Evolutionary conservation across 2,888 invertebrate species (phyloP).

Genomic region (Cephus pulcher): DNA sequence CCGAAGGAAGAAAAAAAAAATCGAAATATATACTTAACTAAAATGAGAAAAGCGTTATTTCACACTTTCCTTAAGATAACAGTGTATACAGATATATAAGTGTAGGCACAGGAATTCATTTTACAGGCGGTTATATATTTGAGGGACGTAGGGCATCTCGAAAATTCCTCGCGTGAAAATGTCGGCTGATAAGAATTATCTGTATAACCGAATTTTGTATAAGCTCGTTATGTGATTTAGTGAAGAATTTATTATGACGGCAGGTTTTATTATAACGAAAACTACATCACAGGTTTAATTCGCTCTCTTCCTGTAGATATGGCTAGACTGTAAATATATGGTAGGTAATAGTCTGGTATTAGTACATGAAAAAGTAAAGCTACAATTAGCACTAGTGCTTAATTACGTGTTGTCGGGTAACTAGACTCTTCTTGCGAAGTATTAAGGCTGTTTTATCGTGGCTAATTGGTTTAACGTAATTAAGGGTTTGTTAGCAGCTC

Average conservation of each 20-base stretch:
- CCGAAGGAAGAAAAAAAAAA: not conserved
- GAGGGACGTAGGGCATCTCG: not conserved
- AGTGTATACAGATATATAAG: not conserved
- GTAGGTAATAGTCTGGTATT: not conserved
- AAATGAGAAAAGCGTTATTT: too few relatives aligned
- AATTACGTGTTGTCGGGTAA: not conserved
- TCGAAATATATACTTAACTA: not conserved
- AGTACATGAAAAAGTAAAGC: not conserved
- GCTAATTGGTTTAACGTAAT: not conserved
- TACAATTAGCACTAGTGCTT: not conserved
- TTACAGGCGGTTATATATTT: not conserved
- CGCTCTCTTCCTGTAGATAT: not conserved
- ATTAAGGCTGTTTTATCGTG: not conserved
- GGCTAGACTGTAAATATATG: not conserved
- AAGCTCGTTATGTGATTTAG: not conserved
- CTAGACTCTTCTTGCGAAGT: not conserved
- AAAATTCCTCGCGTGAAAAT: not conserved
- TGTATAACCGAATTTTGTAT: not conserved
- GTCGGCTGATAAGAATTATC: not conserved
- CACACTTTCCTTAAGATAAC: too few relatives aligned
- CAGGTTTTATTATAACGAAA: not conserved
- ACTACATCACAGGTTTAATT: not conserved
- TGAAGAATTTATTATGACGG: not conserved
- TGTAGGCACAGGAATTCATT: not conserved
- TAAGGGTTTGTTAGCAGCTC: not conserved